phyloP scores from a whole-genome alignment of 2,797 vertebrate genomes.

The Pteronotus mesoamericanus region DNA sequence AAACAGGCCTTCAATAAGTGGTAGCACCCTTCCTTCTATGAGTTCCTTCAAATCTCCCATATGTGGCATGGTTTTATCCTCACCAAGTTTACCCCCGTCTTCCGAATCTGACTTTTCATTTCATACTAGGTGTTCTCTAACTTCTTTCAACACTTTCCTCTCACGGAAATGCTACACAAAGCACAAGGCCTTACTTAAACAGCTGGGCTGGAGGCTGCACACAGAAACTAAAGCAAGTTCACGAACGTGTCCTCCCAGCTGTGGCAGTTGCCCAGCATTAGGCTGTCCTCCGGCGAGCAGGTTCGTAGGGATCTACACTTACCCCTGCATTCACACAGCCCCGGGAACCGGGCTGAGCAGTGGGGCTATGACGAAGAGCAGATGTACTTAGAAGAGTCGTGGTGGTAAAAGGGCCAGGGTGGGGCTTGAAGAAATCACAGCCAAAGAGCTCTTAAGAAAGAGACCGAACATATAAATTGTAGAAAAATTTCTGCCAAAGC shows the following conservation, averaged over 20 bases:
- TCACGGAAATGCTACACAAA: not conserved
- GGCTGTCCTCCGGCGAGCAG: not conserved
- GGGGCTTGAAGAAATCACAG: not conserved
- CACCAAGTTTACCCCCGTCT: not conserved
- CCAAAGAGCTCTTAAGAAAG: not conserved
- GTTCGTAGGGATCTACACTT: not conserved
- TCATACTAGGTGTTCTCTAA: not conserved
- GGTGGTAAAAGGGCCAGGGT: not conserved
- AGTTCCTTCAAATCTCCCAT: not conserved
- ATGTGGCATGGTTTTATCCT: not conserved
- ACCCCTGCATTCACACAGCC: not conserved
- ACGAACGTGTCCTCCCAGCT: not conserved
- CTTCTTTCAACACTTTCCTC: not conserved
- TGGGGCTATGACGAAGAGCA: not conserved
- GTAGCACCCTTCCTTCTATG: not conserved
- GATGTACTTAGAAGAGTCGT: not conserved
- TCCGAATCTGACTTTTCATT: not conserved
- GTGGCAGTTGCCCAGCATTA: not conserved
- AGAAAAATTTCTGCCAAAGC: not conserved
- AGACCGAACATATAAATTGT: not conserved
- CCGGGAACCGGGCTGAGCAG: not conserved
- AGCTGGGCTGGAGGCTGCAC: not conserved
- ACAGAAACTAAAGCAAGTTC: not conserved
- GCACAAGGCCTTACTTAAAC: not conserved
- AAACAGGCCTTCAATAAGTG: not conserved